Evolutionary conservation across 30 jellyfish, hydroid and myxozoan genomes (phyloP).

Genomic region (Aurelia sp.): DNA sequence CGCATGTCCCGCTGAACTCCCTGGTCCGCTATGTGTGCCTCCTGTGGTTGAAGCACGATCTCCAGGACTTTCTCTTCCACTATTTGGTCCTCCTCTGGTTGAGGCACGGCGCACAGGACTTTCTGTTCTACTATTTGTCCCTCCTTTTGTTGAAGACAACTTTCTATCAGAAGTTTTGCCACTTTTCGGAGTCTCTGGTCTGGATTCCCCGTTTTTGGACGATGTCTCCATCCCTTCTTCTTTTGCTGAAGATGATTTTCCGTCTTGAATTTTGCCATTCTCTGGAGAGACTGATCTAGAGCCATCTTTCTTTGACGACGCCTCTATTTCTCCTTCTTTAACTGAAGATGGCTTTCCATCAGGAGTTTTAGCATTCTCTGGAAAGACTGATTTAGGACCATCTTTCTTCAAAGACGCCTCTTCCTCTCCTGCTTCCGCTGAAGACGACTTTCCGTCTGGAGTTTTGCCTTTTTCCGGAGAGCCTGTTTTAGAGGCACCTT

Average conservation of each 20-base stretch:
- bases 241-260: neutral
- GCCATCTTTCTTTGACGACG: no score
- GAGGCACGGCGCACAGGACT: no score
- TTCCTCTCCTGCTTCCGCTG: neutral
- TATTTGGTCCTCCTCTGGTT: no score
- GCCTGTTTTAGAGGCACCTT: no score
- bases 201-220: neutral
- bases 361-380: neutral
- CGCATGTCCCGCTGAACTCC: neutral
- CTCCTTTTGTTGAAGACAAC: conserved; percentile 3
- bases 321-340: neutral
- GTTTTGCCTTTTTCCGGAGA: no score
- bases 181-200: neutral
- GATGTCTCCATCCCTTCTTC: neutral
- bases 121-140: no score
- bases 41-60: neutral
- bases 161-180: neutral
- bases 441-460: neutral
- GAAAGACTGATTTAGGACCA: neutral
- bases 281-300: no score
- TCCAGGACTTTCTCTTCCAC: no score
- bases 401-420: neutral
- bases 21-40: no score
- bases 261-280: neutral
- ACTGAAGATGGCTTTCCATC: neutral